Conservation (phyloP, 37 sponge, comb jelly and placozoan species). For the Tethya wilhelma region DNA sequence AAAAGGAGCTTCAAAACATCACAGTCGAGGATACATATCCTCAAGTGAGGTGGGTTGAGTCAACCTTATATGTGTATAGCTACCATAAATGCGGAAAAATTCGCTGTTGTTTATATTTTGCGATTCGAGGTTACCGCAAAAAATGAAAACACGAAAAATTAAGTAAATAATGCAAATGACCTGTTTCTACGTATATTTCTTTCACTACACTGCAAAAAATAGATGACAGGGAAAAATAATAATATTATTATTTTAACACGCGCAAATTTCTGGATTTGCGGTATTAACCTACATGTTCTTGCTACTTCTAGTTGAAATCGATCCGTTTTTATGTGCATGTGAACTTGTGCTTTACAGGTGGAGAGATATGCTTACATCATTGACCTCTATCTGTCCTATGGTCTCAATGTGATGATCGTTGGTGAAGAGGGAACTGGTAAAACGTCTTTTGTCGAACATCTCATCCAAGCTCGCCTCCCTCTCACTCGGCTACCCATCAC, state of each 20-base stretch:
- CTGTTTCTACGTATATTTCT: no score
- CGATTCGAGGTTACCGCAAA: no score
- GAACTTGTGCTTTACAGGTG: constrained; percentile 14
- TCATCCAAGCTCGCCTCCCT: constrained; percentile 14
- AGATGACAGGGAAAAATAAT: no score
- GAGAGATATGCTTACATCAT: constrained; percentile 45
- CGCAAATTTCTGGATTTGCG: no score
- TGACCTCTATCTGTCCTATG: constrained; percentile 65
- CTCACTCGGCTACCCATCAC: constrained; percentile 26
- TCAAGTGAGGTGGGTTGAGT: constrained; percentile 51
- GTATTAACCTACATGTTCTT: no score
- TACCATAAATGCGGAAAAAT: not conserved
- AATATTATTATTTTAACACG: no score
- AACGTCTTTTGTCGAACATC: constrained; percentile 41
- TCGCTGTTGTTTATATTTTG: no score
- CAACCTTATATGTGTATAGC: not conserved
- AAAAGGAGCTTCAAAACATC: constrained; percentile 1
- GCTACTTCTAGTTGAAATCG: not conserved
- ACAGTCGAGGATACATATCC: constrained; percentile 23
- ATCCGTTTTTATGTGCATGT: not conserved
- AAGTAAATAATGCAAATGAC: no score
- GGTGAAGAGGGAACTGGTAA: constrained; percentile 75
- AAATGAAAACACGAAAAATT: no score
- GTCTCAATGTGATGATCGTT: constrained; percentile 57
- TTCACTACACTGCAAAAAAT: no score